Conservation (phyloP, 2,888 invertebrate species). For the Ophraella communa region DNA sequence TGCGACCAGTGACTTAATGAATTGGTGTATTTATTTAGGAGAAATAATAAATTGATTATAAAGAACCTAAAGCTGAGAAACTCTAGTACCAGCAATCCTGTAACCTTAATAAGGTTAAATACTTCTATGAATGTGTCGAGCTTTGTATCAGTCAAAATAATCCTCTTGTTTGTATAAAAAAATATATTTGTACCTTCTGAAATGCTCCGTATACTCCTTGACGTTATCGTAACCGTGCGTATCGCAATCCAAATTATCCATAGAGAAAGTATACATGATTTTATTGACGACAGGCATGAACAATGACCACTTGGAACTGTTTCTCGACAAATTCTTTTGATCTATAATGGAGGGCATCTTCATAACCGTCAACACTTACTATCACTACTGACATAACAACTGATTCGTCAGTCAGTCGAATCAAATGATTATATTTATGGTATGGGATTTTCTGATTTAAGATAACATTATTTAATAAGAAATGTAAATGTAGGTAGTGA, state of each 20-base stretch:
- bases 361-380: neutral
- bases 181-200: conserved; percentile 20
- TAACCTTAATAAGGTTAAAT: too few species aligned
- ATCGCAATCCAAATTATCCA: conserved; percentile 17
- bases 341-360: neutral
- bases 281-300: conserved; percentile 3
- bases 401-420: neutral
- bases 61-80: too few species aligned
- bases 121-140: too few species aligned
- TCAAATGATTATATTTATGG: neutral
- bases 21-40: too few species aligned
- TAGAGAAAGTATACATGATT: conserved; percentile 17
- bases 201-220: conserved; percentile 21
- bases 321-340: neutral
- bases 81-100: too few species aligned
- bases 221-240: conserved; percentile 15
- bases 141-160: too few species aligned
- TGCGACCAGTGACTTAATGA: too few species aligned
- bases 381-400: neutral
- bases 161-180: neutral
- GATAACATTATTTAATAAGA: too few species aligned
- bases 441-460: neutral
- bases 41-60: too few species aligned
- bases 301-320: conserved; percentile 7
- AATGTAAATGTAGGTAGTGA: neutral